Percentiles rank a stretch among this genome's conserved stretches.
Conservation (phyloP, 2,113 vertebrate species). For the Pyxicephalus adspersus region DNA sequence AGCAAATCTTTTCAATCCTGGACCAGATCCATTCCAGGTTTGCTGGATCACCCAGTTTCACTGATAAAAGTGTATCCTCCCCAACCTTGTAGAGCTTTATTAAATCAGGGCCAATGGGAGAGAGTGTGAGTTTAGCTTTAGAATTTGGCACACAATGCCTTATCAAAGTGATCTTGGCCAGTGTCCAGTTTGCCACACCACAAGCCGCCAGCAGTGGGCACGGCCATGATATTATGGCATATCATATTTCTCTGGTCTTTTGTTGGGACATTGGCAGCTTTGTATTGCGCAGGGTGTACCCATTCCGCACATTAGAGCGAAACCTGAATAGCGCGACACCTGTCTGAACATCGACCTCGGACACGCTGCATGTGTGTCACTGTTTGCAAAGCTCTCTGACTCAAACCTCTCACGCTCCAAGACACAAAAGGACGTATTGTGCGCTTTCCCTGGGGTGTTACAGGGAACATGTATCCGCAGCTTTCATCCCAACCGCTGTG, state of each 20-base stretch:
- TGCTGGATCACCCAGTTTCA: no score
- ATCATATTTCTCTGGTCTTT: slow-evolving; percentile 12
- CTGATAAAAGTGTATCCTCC: no score
- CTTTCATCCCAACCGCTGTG: slow-evolving; percentile 41
- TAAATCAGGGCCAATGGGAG: no score
- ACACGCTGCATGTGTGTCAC: slow-evolving; percentile 35
- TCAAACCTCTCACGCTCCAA: slow-evolving; percentile 31
- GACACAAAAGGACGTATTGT: slow-evolving; percentile 30
- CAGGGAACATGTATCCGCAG: slow-evolving; percentile 38
- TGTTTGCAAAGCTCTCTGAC: slow-evolving; percentile 44
- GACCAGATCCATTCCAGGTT: no score
- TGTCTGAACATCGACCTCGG: slow-evolving; percentile 42
- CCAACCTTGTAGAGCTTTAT: no score
- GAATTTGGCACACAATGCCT: slow-evolving; percentile 1
- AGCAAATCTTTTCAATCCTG: no score
- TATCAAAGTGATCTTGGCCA: background rate
- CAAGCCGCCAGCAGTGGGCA: background rate
- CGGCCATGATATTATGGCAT: background rate
- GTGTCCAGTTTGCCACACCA: background rate
- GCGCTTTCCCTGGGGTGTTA: slow-evolving; percentile 30
- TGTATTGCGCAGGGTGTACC: slow-evolving; percentile 14
- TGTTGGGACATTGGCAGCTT: slow-evolving; percentile 26
- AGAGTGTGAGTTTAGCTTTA: no score
- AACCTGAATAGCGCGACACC: slow-evolving; percentile 42
- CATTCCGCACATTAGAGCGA: slow-evolving; percentile 21